Evolutionary conservation across 2,797 vertebrate genomes (phyloP).

Genomic region (Sitta carolinensis): DNA sequence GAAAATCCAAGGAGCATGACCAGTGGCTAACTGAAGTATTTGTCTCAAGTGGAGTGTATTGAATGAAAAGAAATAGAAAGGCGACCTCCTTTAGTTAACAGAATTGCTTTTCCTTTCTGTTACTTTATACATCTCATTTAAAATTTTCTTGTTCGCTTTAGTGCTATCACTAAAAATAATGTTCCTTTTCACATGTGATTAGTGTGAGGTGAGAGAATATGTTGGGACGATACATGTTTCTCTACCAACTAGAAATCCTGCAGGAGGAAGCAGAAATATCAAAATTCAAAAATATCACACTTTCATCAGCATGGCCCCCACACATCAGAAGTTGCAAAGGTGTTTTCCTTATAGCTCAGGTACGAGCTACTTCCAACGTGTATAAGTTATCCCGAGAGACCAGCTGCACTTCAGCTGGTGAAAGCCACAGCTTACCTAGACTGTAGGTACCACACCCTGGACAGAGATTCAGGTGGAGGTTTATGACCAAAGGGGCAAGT

Average conservation of each 20-base stretch:
- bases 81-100: not conserved
- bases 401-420: accelerated
- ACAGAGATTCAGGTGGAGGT: not conserved
- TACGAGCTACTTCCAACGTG: not conserved
- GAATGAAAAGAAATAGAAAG: not conserved
- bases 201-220: not conserved
- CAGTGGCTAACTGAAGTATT: not conserved
- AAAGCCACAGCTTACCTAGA: not conserved
- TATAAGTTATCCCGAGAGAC: not conserved
- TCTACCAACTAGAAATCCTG: not conserved
- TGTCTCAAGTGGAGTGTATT: not conserved
- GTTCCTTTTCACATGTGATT: not conserved
- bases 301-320: not conserved
- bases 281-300: not conserved
- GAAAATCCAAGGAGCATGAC: not conserved
- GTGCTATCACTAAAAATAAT: conserved; percentile 9
- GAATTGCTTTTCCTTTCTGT: not conserved
- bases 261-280: not conserved
- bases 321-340: not conserved
- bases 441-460: not conserved
- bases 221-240: not conserved
- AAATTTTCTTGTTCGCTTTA: not conserved
- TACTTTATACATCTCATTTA: not conserved
- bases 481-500: not conserved
- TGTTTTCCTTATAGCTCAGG: not conserved